Evolutionary conservation across 2,113 vertebrate species (phyloP).

Genomic region (Struthio camelus): DNA sequence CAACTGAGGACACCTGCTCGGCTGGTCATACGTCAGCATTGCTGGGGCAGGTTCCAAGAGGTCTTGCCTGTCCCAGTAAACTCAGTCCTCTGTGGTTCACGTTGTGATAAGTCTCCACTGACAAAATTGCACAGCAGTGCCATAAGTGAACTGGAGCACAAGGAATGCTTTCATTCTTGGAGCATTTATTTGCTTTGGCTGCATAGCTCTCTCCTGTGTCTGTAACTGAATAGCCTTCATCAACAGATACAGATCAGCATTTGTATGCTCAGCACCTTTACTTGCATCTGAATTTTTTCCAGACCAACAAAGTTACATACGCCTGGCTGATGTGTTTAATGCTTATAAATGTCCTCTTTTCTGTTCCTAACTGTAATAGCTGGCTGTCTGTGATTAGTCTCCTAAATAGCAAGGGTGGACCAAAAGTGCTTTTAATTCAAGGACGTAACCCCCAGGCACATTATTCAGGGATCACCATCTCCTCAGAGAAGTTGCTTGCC

Average conservation of each 20-base stretch:
- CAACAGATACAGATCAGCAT: slow-evolving; percentile 18
- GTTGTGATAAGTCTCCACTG: not conserved
- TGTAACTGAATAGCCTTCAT: not conserved
- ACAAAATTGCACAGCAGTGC: not conserved
- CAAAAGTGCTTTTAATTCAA: not conserved
- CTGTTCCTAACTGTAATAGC: not conserved
- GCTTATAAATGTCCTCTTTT: not conserved
- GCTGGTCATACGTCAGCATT: not conserved
- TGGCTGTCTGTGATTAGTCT: not conserved
- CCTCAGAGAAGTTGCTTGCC: slow-evolving; percentile 24
- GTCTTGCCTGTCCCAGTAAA: not conserved
- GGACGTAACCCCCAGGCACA: not conserved
- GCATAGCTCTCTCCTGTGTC: not conserved
- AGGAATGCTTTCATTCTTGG: not conserved
- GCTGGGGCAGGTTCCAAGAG: not conserved
- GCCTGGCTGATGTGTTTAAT: not conserved
- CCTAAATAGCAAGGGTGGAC: slow-evolving; percentile 47
- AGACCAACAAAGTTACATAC: slow-evolving; percentile 16
- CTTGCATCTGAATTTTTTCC: slow-evolving; percentile 19
- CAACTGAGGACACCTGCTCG: fast-evolving
- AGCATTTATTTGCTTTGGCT: slow-evolving; percentile 45
- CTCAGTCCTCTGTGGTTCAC: not conserved
- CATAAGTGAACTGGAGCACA: not conserved
- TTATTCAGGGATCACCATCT: slow-evolving; percentile 39
- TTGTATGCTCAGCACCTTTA: slow-evolving; percentile 32